phyloP scores from a whole-genome alignment of 2,888 invertebrate genomes.

The Perithous albicinctus region DNA sequence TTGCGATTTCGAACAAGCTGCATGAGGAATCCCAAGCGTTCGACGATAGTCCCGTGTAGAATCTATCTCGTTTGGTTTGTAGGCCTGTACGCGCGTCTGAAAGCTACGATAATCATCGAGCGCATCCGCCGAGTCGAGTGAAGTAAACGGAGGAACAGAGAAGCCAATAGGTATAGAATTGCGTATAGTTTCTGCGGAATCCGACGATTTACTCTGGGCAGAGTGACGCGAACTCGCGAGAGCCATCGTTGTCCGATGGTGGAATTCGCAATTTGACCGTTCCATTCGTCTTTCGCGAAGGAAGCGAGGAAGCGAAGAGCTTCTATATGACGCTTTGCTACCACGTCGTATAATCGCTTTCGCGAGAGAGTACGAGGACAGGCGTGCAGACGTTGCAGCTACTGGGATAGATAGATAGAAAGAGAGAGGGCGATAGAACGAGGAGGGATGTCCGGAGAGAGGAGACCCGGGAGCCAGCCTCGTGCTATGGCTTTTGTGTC shows the following conservation, averaged over 20 bases:
- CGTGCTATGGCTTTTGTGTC: constrained; percentile 47
- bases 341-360: constrained; percentile 74
- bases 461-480: constrained; percentile 40
- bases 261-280: constrained; percentile 82
- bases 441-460: constrained; percentile 14
- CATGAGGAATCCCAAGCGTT: constrained; percentile 32
- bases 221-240: constrained; percentile 66
- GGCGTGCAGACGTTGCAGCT: constrained; percentile 20
- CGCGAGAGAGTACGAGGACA: constrained; percentile 38
- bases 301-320: constrained; percentile 36
- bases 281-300: constrained; percentile 73
- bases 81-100: constrained; percentile 3
- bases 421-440: constrained; percentile 18
- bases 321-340: constrained; percentile 73
- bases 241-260: constrained; percentile 71
- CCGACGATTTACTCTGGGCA: constrained; percentile 67
- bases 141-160: background rate
- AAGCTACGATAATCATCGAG: constrained; percentile 50
- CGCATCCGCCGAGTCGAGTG: background rate
- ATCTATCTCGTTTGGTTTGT: constrained; percentile 1
- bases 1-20: background rate
- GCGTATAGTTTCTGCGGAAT: constrained; percentile 49
- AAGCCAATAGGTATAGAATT: constrained; percentile 3
- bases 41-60: constrained; percentile 2
- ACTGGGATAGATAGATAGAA: constrained; percentile 9